These are phyloP conservation scores for Bujurquina vittata DNA, from an alignment of 2,113 vertebrate species.

Conservation along the genomic window DNA sequence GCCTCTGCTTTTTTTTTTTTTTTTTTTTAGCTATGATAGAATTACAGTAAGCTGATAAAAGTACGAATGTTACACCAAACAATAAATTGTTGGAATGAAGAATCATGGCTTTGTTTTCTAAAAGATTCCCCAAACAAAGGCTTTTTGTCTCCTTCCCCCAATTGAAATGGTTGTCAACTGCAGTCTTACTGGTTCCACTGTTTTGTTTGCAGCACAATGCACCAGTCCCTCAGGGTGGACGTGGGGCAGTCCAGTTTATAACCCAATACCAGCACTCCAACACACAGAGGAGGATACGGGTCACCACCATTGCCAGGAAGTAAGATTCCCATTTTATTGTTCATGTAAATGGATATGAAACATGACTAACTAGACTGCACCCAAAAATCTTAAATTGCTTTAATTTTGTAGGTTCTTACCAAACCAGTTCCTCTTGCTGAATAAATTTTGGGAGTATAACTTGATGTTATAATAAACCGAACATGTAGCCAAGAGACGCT, in stretches of 20 bases:
- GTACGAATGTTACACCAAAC: neutral
- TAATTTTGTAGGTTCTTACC: neutral
- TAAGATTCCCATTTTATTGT: conserved; percentile 73
- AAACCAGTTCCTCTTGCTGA: neutral
- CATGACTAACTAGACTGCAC: fast-evolving
- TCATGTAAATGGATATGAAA: neutral
- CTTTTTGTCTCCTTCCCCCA: neutral
- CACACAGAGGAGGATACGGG: conserved; percentile 90
- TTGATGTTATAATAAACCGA: neutral
- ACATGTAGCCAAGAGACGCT: neutral
- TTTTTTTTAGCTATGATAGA: neutral
- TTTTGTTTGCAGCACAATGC: conserved; percentile 88
- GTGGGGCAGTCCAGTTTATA: conserved; percentile 94
- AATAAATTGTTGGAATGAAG: neutral
- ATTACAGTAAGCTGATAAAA: neutral
- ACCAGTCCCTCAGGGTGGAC: conserved; percentile 92
- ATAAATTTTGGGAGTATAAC: neutral
- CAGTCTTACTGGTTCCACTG: conserved; percentile 15
- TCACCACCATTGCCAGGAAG: conserved; percentile 96
- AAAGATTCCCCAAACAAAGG: conserved; percentile 11
- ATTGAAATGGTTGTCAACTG: neutral
- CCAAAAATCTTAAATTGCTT: neutral
- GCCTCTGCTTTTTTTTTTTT: neutral
- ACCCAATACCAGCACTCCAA: conserved; percentile 96
- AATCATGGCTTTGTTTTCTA: neutral